These are phyloP conservation scores for Cydia strobilella DNA, from an alignment of 1,140 invertebrate species.

Conservation along the genomic window DNA sequence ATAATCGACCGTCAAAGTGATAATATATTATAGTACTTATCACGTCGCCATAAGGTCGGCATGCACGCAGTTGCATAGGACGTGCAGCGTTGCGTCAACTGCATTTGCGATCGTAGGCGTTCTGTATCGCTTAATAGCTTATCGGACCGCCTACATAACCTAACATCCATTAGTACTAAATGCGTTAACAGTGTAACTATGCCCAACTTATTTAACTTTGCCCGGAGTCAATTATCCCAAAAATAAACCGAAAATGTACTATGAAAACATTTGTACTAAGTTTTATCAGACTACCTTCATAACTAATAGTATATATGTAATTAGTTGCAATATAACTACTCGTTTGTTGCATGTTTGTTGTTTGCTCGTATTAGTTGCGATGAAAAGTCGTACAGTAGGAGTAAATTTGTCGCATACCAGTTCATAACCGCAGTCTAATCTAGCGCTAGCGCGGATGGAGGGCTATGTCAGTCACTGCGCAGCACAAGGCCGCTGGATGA, in stretches of 20 bases:
- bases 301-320: neutral
- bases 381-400: neutral
- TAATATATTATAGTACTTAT: neutral
- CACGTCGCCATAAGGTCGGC: slow-evolving; percentile 21
- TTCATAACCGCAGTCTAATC: neutral
- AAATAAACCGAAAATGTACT: too few relatives aligned
- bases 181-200: neutral
- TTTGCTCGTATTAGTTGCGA: neutral
- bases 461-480: slow-evolving; percentile 56
- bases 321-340: neutral
- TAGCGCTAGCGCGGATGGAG: slow-evolving; percentile 49
- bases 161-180: slow-evolving; percentile 33
- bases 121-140: slow-evolving; percentile 33
- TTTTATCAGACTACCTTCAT: neutral
- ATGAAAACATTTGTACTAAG: too few relatives aligned
- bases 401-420: neutral
- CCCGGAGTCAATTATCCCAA: neutral
- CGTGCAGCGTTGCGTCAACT: slow-evolving; percentile 54
- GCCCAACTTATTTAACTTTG: neutral
- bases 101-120: slow-evolving; percentile 44
- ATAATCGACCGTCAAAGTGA: neutral
- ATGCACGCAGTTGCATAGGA: slow-evolving; percentile 37
- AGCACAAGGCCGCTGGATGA: slow-evolving; percentile 64
- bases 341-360: neutral
- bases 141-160: slow-evolving; percentile 37